Evolutionary conservation across 2,797 vertebrate genomes (phyloP), one percentile per base, ranked within the genome.

Genomic region (Buceros bicornis): DNA sequence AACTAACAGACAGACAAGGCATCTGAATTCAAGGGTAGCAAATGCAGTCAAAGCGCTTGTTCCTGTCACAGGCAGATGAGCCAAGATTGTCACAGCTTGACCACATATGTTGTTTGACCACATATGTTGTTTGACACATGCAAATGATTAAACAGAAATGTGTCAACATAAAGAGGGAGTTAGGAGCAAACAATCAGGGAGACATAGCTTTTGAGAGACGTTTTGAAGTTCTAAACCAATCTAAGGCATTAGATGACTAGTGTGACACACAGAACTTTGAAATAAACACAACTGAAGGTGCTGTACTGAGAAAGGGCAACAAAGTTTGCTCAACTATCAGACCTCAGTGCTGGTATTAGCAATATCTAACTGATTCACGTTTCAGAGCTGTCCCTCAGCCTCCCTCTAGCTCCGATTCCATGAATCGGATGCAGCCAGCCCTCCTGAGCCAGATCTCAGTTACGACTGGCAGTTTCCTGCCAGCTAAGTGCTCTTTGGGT

Each of bases 51-150:
- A 79, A 72, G 15, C 47, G 70, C 79, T 47, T 87, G 74, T 54
- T 93, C 43, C 71, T 91, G 11, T n/a, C 79, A 70, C n/a, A 94
- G 42, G 31, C 62, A 79, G 66, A 87, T 12, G 40, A 94, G 71
- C 67, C 88, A 85, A 77, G 51, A 62, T 31, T 80, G 56, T 91
- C 82, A 93, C 92, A 91, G 89, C 74, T 80, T 82, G 84, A 87
- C 84, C 84, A 70, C 70, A 53, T 64, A 72, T 26, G n/a, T n/a
- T n/a, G n/a, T n/a, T 80, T 82, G 84, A 87, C 84, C 84, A 70
- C 70, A 53, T 64, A 72, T 26, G 40, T 82, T 82, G 81, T 91
- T 73, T 89, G 82, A 87, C 85, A 69, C 64, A 70, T 45, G 48
- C 35, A 89, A 91, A 80, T 58, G 67, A 87, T 94, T 62, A 82